Evolutionary conservation across 2,797 vertebrate species (phyloP).

Genomic region (Hephaestus fuliginosus): DNA sequence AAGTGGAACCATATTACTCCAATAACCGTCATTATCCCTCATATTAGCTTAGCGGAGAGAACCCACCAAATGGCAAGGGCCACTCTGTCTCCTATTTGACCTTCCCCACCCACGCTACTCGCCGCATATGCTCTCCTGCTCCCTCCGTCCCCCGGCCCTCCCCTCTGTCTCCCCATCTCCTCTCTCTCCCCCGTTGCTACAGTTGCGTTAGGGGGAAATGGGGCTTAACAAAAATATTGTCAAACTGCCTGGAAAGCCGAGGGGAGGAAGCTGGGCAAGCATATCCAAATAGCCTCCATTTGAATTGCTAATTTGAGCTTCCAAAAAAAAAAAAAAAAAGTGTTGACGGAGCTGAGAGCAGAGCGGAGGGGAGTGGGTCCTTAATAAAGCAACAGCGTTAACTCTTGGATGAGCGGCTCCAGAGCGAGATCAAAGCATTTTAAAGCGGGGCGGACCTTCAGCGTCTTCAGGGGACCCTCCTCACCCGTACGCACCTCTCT

Average conservation of each 20-base stretch:
- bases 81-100: conserved; percentile 72
- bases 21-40: conserved; percentile 69
- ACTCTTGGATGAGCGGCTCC: conserved; percentile 72
- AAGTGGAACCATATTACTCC: conserved; percentile 64
- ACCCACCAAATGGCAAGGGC: conserved; percentile 61
- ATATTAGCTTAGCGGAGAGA: conserved; percentile 64
- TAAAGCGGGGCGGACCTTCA: conserved; percentile 68
- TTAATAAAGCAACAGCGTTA: conserved; percentile 76
- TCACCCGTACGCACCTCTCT: conserved; percentile 49
- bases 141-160: not conserved
- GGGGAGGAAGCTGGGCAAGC: conserved; percentile 79
- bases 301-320: conserved; percentile 85
- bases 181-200: conserved; percentile 64
- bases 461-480: conserved; percentile 66
- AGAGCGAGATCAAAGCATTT: conserved; percentile 75
- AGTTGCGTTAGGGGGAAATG: conserved; percentile 81
- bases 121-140: conserved; percentile 51
- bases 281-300: conserved; percentile 82
- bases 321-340: conserved; percentile 48
- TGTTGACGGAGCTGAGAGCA: conserved; percentile 66
- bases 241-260: conserved; percentile 86
- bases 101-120: conserved; percentile 68
- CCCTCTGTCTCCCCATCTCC: conserved; percentile 43
- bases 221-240: conserved; percentile 86
- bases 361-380: conserved; percentile 58